Conservation (phyloP, 2,888 invertebrate genomes). For the Stenolophus ochropezus region DNA sequence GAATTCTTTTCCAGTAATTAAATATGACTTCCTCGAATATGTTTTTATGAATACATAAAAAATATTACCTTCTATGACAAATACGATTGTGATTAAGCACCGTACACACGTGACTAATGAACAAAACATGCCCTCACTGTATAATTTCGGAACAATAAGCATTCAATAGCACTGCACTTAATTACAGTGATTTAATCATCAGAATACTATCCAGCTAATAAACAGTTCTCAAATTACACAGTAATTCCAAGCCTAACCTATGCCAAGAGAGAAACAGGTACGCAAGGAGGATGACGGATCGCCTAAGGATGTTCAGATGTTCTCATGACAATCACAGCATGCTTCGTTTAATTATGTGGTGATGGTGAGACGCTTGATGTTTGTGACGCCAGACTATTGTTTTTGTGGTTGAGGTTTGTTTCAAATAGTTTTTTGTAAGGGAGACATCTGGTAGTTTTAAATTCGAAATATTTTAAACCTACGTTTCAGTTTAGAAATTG, state of each 20-base stretch:
- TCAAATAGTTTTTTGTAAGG: conserved; percentile 12
- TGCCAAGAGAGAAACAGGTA: conserved; percentile 29
- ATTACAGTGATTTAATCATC: conserved; percentile 49
- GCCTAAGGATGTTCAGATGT: background rate
- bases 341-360: conserved; percentile 13
- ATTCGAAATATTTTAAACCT: conserved; percentile 2
- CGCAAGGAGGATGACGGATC: background rate
- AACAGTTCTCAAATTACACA: conserved; percentile 47
- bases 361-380: background rate
- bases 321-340: conserved; percentile 15
- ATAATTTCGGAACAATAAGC: background rate
- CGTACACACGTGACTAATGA: background rate
- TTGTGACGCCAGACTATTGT: conserved; percentile 16
- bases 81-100: too few relatives aligned
- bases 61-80: too few relatives aligned
- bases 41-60: too few relatives aligned
- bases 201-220: conserved; percentile 31
- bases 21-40: too few relatives aligned
- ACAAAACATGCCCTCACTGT: background rate
- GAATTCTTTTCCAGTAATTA: too few relatives aligned
- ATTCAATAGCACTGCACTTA: conserved; percentile 20
- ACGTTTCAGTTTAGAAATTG: background rate
- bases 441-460: background rate
- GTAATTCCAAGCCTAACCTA: conserved; percentile 28
- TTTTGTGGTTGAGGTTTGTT: background rate